A percentile compares a stretch with the other conserved stretches of the same genome.
Evolutionary conservation across 2,797 vertebrate genomes (phyloP).

Genomic region (Syngnathus rostellatus): DNA sequence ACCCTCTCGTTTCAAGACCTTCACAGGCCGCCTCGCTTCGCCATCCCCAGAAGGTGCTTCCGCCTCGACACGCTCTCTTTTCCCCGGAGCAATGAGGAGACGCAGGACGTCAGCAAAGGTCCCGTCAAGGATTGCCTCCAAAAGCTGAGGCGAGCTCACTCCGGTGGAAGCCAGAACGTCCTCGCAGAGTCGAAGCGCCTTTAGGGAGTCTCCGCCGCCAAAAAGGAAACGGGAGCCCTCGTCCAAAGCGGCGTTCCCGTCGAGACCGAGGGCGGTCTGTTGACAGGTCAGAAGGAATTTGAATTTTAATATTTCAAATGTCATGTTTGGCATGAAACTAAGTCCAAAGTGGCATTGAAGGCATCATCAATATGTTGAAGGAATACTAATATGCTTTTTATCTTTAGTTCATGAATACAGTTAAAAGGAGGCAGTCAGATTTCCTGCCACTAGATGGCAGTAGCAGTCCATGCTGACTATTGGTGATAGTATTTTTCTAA

Average conservation of each 20-base stretch:
- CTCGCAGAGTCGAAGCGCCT: slow-evolving; percentile 70
- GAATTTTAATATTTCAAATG: not conserved
- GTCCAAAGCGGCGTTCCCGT: slow-evolving; percentile 54
- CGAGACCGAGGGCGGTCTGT: slow-evolving; percentile 73
- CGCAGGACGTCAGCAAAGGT: slow-evolving; percentile 74
- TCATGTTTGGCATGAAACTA: too few species aligned
- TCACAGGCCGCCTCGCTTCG: slow-evolving; percentile 12
- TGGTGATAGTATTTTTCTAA: too few species aligned
- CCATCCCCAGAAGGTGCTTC: not conserved
- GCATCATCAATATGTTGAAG: too few species aligned
- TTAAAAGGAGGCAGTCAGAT: too few species aligned
- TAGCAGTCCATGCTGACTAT: too few species aligned
- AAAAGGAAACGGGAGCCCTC: slow-evolving; percentile 76
- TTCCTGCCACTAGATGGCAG: too few species aligned
- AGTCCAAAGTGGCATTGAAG: too few species aligned
- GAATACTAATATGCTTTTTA: too few species aligned
- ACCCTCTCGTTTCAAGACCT: slow-evolving; percentile 53
- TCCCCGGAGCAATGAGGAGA: slow-evolving; percentile 44
- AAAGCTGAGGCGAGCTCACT: slow-evolving; percentile 66
- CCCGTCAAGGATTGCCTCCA: slow-evolving; percentile 78
- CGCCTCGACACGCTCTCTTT: slow-evolving; percentile 30
- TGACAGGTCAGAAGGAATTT: not conserved
- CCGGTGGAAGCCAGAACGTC: slow-evolving; percentile 72
- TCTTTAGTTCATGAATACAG: too few species aligned
- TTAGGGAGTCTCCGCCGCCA: slow-evolving; percentile 89